Percentiles rank a stretch among this genome's conserved stretches.
Conservation (phyloP, 2,888 invertebrate genomes). For the Eudasyphora cyanicolor region DNA sequence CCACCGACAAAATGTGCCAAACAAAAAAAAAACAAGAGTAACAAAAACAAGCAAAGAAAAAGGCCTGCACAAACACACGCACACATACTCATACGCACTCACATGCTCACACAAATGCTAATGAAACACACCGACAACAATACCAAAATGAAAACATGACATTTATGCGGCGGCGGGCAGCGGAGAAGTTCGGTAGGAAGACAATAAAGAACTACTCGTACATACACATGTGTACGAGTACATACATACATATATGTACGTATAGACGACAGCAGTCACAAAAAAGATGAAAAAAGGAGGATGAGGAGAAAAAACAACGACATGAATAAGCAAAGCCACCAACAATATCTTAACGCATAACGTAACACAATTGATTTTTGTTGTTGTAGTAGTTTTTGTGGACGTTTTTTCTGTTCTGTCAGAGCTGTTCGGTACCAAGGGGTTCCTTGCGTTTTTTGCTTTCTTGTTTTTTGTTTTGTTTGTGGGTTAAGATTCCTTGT, state of each 20-base stretch:
- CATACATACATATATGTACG: background rate
- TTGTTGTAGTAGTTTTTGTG: background rate
- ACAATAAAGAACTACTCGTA: too few species aligned
- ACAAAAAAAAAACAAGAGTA: background rate
- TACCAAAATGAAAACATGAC: conserved; percentile 28
- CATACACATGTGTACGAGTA: too few species aligned
- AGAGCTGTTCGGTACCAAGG: background rate
- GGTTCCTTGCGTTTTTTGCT: conserved; percentile 2
- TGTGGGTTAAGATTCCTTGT: conserved; percentile 50
- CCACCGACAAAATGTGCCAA: background rate
- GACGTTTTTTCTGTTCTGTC: background rate
- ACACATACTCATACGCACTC: background rate
- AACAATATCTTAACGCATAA: conserved; percentile 44
- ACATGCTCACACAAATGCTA: background rate
- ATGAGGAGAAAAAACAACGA: background rate
- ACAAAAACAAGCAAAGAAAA: too few species aligned
- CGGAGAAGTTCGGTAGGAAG: too few species aligned
- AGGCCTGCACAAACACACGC: background rate
- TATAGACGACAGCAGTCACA: background rate
- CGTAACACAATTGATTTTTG: conserved; percentile 56
- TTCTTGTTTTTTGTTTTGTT: too few species aligned
- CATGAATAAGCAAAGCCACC: conserved; percentile 45
- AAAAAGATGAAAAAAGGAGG: background rate
- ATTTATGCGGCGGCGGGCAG: background rate
- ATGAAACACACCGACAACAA: conserved; percentile 21